These are phyloP conservation scores for Tetragonula clypearis DNA, from an alignment of 1,140 invertebrate genomes.

Conservation along the genomic window DNA sequence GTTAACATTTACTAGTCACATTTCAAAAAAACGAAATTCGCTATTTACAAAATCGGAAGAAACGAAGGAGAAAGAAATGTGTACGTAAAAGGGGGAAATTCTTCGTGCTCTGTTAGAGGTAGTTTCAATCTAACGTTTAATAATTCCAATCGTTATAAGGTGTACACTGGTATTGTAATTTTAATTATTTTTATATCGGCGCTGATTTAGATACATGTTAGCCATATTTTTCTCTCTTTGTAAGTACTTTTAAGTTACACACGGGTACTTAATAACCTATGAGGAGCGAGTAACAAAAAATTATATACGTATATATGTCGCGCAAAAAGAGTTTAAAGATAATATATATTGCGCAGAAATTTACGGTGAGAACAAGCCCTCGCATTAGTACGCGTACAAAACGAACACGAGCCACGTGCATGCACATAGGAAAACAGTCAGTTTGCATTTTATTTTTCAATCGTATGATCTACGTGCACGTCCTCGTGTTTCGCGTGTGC, in stretches of 20 bases:
- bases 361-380: background rate
- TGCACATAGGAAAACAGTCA: too few relatives aligned
- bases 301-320: background rate
- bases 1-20: conserved; percentile 6
- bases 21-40: background rate
- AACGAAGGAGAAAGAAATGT: background rate
- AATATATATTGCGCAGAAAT: background rate
- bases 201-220: conserved; percentile 1
- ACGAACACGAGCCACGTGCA: background rate
- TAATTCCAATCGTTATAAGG: conserved; percentile 32
- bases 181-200: conserved; percentile 48
- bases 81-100: background rate
- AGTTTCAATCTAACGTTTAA: background rate
- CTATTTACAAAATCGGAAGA: background rate
- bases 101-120: background rate
- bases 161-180: conserved; percentile 39
- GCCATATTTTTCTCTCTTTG: background rate
- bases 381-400: background rate
- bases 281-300: background rate
- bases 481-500: background rate
- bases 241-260: conserved; percentile 20
- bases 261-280: conserved; percentile 20
- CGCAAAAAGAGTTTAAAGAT: background rate
- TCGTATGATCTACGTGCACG: background rate
- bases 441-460: background rate